Base-by-base conservation (phyloP, 2,888 invertebrate species). In the Cataglyphis cursor region DNA sequence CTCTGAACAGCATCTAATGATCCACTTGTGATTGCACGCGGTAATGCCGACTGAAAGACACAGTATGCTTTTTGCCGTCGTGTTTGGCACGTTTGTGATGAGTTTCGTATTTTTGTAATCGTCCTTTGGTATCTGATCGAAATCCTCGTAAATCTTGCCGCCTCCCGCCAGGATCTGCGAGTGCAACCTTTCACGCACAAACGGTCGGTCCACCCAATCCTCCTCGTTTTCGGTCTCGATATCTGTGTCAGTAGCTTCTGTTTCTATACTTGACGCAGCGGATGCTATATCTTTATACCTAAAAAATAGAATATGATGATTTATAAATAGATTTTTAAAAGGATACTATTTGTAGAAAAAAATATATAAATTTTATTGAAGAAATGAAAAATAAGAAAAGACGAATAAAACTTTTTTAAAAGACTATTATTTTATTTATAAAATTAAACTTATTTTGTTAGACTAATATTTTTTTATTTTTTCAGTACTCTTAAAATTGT, bases 21-120 rank as follows among this genome's bases (percentile, higher is more conserved):
- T 96, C 97, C 97, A 98, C 81, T 95, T 96, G 94, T 97, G 97
- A 62, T 96, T 96, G 5, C 97, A 95, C 8, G 93, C 92, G 1
- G 95, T 95, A 66, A 97, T 96, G 83, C 96, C 96, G 1, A 96
- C 96, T 0, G 97, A 97, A 59, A 98, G 93, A 88, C 97, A 97
- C 88, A 97, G 96, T 88, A 98, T 95, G 94, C 97, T 97, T 92
- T 97, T 97, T 12, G 97, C 96, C 0, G 98, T 98, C 76, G 96
- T 95, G 90, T 97, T 97, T 59, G 97, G 97, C 21, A 97, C 96
- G 10, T 97, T 97, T 0, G 97, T 96, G 80, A 98, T 96, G 51
- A 97, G 95, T 89, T 95, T 96, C 87, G 96, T 96, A 0, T 95
- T 95, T 0, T 94, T 90, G 90, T 96, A 96, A 81, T 96, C 96